Evolutionary conservation across 2,113 vertebrate genomes (phyloP).

Genomic region (Mus pahari): DNA sequence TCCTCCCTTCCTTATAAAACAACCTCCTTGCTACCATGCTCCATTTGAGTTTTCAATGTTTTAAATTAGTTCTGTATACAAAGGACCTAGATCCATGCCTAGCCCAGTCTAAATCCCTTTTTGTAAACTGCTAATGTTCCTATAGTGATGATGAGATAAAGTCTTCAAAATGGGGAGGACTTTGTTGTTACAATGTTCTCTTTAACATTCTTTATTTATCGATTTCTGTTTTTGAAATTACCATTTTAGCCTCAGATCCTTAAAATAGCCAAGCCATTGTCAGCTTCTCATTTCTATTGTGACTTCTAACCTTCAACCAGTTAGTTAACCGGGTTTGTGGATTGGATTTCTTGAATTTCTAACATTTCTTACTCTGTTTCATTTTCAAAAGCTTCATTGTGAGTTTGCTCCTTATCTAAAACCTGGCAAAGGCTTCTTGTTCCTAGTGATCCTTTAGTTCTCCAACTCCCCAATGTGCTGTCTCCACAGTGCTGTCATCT

Average conservation of each 20-base stretch:
- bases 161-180: not conserved
- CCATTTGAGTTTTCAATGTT: not conserved
- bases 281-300: not conserved
- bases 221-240: not conserved
- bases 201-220: not conserved
- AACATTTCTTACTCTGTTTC: not conserved
- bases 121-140: not conserved
- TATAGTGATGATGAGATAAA: not conserved
- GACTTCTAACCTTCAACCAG: not conserved
- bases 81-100: not conserved
- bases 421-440: not conserved
- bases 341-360: not conserved
- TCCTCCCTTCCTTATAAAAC: not conserved
- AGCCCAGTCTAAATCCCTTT: not conserved
- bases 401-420: slow-evolving; percentile 13
- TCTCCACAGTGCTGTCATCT: no score
- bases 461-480: rapidly evolving
- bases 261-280: not conserved
- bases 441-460: not conserved
- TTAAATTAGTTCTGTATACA: not conserved
- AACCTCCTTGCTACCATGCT: not conserved
- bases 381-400: not conserved
- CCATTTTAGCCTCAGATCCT: not conserved
- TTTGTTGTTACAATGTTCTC: not conserved
- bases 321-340: not conserved